Conservation (phyloP, 2,888 invertebrate species). For the Drosophila vallismaia region DNA sequence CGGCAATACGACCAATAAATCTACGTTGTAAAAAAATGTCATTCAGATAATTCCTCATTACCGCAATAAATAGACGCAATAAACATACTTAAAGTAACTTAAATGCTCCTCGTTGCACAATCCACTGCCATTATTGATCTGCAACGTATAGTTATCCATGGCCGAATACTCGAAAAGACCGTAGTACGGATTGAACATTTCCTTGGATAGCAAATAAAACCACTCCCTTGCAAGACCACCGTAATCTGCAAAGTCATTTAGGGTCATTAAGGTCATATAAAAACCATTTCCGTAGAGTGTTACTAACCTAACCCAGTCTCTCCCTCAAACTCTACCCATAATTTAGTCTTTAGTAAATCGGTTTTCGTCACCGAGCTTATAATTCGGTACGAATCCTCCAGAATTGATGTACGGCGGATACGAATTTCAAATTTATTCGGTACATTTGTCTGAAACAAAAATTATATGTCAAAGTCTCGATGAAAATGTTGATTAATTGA, state of each 20-base stretch:
- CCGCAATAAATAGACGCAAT: no score
- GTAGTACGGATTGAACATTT: constrained; percentile 99
- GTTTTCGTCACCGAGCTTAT: constrained; percentile 95
- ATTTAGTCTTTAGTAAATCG: constrained; percentile 97
- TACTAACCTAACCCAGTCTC: constrained; percentile 92
- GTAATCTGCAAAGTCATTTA: constrained; percentile 88
- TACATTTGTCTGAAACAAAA: constrained; percentile 90
- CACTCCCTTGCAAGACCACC: constrained; percentile 98
- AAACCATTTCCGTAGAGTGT: fast-evolving
- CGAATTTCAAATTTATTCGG: constrained; percentile 99
- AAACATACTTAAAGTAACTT: constrained; percentile 93
- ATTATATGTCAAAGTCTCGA: fast-evolving
- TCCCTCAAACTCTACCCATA: constrained; percentile 99
- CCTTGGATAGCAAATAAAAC: constrained; percentile 99
- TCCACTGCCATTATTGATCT: constrained; percentile 99
- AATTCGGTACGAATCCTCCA: constrained; percentile 98
- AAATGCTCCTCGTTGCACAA: constrained; percentile 99
- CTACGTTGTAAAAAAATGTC: constrained; percentile 48
- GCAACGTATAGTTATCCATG: constrained; percentile 99
- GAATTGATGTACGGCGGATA: constrained; percentile 93
- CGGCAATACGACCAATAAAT: constrained; percentile 98
- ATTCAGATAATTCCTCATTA: not conserved
- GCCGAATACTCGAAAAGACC: constrained; percentile 99
- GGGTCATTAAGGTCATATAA: not conserved
- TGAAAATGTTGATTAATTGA: not conserved